Evolutionary conservation across 1,140 invertebrate species (phyloP).

Genomic region (Tetramorium parvispinum): DNA sequence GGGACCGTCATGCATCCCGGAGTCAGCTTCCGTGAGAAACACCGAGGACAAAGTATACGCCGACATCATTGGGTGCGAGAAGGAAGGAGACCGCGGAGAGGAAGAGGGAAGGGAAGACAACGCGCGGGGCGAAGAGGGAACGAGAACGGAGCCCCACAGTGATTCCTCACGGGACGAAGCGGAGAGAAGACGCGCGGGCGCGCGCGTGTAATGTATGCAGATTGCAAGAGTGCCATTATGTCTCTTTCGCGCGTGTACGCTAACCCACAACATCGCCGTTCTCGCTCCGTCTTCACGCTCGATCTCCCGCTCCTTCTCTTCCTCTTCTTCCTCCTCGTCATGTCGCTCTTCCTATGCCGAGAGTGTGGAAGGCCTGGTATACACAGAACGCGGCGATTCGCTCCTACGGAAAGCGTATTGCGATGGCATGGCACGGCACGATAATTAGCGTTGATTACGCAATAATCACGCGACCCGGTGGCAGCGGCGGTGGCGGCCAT

Average conservation of each 20-base stretch:
- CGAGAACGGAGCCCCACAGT: constrained; percentile 24
- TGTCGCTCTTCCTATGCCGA: neutral
- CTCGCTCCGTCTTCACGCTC: constrained; percentile 19
- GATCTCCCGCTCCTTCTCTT: constrained; percentile 11
- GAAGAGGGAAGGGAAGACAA: constrained; percentile 21
- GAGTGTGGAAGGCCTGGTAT: constrained; percentile 6
- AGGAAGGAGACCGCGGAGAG: neutral
- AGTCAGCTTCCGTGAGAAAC: constrained; percentile 82
- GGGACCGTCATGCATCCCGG: constrained; percentile 75
- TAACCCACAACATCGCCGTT: constrained; percentile 43
- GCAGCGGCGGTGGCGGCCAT: constrained; percentile 45
- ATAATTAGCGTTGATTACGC: constrained; percentile 79
- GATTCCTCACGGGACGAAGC: constrained; percentile 21
- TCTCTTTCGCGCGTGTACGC: constrained; percentile 76
- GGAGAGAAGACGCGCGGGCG: constrained; percentile 28
- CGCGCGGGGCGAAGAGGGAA: constrained; percentile 38
- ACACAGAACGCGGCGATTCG: constrained; percentile 41
- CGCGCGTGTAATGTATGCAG: constrained; percentile 82
- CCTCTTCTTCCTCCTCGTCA: neutral
- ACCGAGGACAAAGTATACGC: constrained; percentile 74
- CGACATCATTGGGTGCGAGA: constrained; percentile 25
- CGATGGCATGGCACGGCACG: constrained; percentile 70
- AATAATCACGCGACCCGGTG: constrained; percentile 72
- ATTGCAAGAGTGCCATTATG: constrained; percentile 82
- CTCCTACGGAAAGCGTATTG: constrained; percentile 70